These are phyloP conservation scores for Seriola dumerili DNA, from an alignment of 2,113 vertebrate species.

Conservation along the genomic window DNA sequence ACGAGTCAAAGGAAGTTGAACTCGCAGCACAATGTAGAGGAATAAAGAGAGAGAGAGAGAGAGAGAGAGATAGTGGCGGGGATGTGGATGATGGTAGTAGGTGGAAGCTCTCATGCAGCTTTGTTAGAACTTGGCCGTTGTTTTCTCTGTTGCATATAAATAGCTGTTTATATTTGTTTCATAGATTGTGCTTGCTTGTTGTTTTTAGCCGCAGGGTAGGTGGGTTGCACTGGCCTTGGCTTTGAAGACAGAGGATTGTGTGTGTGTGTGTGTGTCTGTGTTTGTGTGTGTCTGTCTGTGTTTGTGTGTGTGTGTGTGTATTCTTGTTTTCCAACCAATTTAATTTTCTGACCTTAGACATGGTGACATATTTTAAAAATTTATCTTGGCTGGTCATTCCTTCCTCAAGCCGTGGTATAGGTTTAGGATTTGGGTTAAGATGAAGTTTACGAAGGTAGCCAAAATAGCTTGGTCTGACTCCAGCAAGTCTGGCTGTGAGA, in stretches of 20 bases:
- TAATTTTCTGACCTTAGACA: background rate
- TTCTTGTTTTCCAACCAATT: slow-evolving; percentile 15
- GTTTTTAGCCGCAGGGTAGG: slow-evolving; percentile 48
- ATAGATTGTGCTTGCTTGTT: slow-evolving; percentile 57
- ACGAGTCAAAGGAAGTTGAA: slow-evolving; percentile 45
- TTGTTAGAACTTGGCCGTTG: slow-evolving; percentile 49
- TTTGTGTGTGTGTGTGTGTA: slow-evolving; percentile 9
- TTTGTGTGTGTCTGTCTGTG: background rate
- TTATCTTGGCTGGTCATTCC: background rate
- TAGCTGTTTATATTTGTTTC: slow-evolving; percentile 78
- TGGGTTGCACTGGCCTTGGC: slow-evolving; percentile 37
- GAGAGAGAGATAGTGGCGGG: slow-evolving; percentile 15
- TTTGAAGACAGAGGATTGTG: slow-evolving; percentile 20
- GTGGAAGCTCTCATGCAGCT: slow-evolving; percentile 61
- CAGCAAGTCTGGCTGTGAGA: too few relatives aligned
- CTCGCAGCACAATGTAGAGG: slow-evolving; percentile 20
- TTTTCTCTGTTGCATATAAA: slow-evolving; percentile 79
- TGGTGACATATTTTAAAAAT: slow-evolving; percentile 16
- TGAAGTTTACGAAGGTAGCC: background rate
- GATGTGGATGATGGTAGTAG: slow-evolving; percentile 39
- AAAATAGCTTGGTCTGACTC: background rate
- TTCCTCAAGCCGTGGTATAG: background rate
- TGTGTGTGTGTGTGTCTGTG: background rate
- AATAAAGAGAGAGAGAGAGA: background rate
- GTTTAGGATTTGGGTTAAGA: background rate